Conservation (phyloP, 2,113 vertebrate species). For the Trachemys scripta region DNA sequence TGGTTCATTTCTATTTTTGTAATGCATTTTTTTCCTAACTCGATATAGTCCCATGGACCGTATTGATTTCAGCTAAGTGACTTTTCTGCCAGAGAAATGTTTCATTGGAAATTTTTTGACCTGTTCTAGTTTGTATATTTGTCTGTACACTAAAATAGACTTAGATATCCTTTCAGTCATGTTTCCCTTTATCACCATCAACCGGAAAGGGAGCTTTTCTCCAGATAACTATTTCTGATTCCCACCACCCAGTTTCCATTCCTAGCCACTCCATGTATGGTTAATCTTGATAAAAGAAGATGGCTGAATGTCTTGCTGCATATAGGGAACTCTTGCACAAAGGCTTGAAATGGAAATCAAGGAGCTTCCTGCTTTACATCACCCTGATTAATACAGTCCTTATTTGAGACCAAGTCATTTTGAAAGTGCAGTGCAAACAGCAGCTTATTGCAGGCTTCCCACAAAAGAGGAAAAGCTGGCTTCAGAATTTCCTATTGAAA, state of each 20-base stretch:
- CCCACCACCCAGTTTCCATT: not conserved
- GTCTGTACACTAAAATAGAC: not conserved
- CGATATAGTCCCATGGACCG: not conserved
- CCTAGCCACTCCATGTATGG: not conserved
- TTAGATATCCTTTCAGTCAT: not conserved
- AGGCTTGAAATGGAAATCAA: slow-evolving; percentile 40
- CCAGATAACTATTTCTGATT: not conserved
- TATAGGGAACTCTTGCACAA: not conserved
- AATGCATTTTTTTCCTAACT: not conserved
- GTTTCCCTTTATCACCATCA: not conserved
- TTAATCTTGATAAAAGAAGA: not conserved
- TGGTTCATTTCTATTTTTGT: not conserved
- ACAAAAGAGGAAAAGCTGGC: not conserved
- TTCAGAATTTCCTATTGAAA: not conserved
- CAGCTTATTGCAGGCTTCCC: not conserved
- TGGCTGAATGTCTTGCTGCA: not conserved
- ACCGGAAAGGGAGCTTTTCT: not conserved
- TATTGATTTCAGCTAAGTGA: not conserved
- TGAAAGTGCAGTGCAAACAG: not conserved
- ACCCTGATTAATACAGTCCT: not conserved
- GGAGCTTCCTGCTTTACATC: not conserved
- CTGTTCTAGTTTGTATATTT: not conserved
- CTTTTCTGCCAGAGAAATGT: not conserved
- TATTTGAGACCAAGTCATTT: not conserved
- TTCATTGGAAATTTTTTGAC: not conserved